Evolutionary conservation across 2,113 vertebrate species (phyloP).

Genomic region (Abramis brama): DNA sequence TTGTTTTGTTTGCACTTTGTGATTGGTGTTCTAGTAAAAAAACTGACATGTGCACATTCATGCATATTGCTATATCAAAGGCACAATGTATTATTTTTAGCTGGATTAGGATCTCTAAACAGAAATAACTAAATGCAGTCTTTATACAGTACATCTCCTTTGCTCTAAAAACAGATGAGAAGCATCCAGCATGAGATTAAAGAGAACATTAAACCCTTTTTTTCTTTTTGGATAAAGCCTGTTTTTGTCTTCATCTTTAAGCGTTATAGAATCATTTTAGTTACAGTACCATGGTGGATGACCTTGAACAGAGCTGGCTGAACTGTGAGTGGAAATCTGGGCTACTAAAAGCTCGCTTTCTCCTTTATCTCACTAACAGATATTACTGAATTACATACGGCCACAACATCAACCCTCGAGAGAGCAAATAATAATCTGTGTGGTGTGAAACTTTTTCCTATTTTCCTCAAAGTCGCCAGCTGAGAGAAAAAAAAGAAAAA

Average conservation of each 20-base stretch:
- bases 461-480: constrained; percentile 42
- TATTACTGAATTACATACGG: constrained; percentile 45
- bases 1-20: background rate
- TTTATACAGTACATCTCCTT: background rate
- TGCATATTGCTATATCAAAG: background rate
- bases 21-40: background rate
- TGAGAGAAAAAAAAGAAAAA: constrained; percentile 12
- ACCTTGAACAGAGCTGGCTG: constrained; percentile 8
- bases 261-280: background rate
- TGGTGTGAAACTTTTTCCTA: constrained; percentile 36
- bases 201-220: background rate
- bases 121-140: background rate
- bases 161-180: background rate
- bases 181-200: constrained; percentile 22
- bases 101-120: background rate
- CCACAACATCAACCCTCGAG: constrained; percentile 3
- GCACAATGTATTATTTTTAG: background rate
- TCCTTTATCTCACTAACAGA: background rate
- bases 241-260: background rate
- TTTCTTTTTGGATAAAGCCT: background rate
- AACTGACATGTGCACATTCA: background rate
- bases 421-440: constrained; percentile 41
- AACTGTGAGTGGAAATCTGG: constrained; percentile 31
- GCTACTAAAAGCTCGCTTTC: constrained; percentile 4
- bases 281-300: background rate